These are phyloP conservation scores for Pseudoips prasinana DNA, from an alignment of 2,888 invertebrate species.

Conservation along the genomic window DNA sequence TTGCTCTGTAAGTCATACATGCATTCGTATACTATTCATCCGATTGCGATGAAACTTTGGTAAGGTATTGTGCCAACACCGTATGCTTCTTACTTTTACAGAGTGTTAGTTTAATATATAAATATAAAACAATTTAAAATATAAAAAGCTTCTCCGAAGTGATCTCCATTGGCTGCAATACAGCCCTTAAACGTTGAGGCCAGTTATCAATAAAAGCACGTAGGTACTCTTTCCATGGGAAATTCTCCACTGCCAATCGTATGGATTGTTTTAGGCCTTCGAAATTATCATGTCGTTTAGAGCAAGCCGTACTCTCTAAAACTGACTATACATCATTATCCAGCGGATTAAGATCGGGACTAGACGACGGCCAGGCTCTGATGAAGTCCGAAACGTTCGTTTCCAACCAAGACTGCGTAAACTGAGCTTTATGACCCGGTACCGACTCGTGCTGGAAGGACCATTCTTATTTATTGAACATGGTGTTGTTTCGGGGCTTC, in stretches of 20 bases:
- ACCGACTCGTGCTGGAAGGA: neutral
- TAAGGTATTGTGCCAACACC: no score
- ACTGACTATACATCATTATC: conserved; percentile 10
- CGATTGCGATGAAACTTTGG: no score
- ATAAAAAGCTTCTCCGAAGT: conserved; percentile 1
- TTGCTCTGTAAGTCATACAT: no score
- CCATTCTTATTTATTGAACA: conserved; percentile 2
- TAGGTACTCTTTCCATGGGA: conserved; percentile 8
- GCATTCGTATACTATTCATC: no score
- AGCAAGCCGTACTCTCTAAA: conserved; percentile 9
- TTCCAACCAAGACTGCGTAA: conserved; percentile 15
- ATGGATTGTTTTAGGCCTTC: neutral
- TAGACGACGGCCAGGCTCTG: conserved; percentile 13
- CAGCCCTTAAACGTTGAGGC: conserved; percentile 10
- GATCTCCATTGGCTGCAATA: conserved; percentile 9
- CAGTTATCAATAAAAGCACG: conserved; percentile 13
- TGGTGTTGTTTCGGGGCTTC: conserved; percentile 1
- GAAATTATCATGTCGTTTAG: conserved; percentile 7
- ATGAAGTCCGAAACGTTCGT: conserved; percentile 16
- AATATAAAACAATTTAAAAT: neutral
- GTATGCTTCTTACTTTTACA: no score
- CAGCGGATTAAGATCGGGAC: conserved; percentile 4
- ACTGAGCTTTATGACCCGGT: conserved; percentile 9
- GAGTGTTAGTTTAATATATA: no score
- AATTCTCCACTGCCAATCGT: conserved; percentile 11